Evolutionary conservation across 2,797 vertebrate species (phyloP), one percentile per base, ranked within the genome.

Genomic region (Diceros bicornis): DNA sequence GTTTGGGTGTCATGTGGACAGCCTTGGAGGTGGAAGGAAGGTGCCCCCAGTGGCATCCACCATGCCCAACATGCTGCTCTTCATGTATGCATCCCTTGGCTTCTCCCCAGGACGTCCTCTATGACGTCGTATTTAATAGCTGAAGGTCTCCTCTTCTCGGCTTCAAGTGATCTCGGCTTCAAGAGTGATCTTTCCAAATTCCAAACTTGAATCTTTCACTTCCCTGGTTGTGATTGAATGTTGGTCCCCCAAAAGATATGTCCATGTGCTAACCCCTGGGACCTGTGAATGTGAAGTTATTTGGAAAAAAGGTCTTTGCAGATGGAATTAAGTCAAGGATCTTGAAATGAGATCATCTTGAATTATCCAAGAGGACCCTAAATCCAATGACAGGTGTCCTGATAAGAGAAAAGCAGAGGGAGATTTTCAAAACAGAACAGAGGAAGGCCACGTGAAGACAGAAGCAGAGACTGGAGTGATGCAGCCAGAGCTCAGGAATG

Each of bases 241-340:
- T 44, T 9, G 10, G 16, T 2, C 6, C 1, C 13, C 12, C 0
- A 21, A 68, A 41, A 87, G 12, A 47, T 29, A 90, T 1, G 41
- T 17, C 50, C 13, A 2, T 20, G 0, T 34, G 50, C 20, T 86
- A 52, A 41, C 29, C 34, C 57, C 34, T 17, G 82, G 59, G 66
- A 62, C 32, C 34, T 57, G 68, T 2, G 20, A 52, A 29, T 47
- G n/a, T 23, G 78, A 62, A 29, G 29, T 29, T 68, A 85, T 61
- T 88, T 95, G 59, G 89, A 62, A 61, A 74, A 93, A 72, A 21
- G 64, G 7, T 78, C 18, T 88, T 72, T 72, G 59, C 18, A 9
- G 57, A 21, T 7, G 12, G 32, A 69, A 37, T 71, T 44, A 50
- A 29, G 47, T 64, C 27, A 77, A 89, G 21, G 21, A 69, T 16